Base-by-base conservation (phyloP, 2,888 invertebrate species). In the Drosophila paracracens region DNA sequence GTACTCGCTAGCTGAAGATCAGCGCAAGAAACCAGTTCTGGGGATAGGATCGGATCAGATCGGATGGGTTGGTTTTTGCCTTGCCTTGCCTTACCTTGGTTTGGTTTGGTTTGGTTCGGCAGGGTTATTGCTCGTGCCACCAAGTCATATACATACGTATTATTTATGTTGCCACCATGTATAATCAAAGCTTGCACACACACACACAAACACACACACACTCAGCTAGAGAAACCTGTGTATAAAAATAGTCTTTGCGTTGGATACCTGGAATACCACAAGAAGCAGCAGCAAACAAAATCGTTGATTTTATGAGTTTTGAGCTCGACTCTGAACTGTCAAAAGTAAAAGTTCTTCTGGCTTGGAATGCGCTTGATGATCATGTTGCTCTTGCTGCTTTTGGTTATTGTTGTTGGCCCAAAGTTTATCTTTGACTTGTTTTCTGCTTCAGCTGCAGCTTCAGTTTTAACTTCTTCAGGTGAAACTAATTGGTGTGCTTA, bases 121-220 rank as follows among this genome's bases (percentile, higher is more conserved):
- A 77, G 88, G 85, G 83, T 89, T 84, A 84, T 89, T 89, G 89
- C 89, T 89, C 86, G 89, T 85, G 83, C 87, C 78, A 72, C 58
- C 76, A n/a, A 51, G 48, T 64, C 89, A 76, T 81, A 81, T 84
- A 89, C 75, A 75, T 72, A 83, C 79, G 70, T 81, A 54, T 74
- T 86, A 63, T 74, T 83, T 81, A 81, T 86, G 64, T 77, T 83
- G 79, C 66, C 66, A 81, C 82, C 71, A 69, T 78, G 68, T 87
- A 87, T 86, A 81, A 77, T 85, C 74, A 87, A 71, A 88, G 72
- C 68, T 70, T 64, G 74, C 46, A 48, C 51, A 38, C 68, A 59
- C 50, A 31, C 31, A 43, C 11, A 8, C 52, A 27, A 52, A 66
- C 51, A 46, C 25, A 43, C 8, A 57, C 63, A 51, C 38, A 56